A percentile compares a stretch with the other conserved stretches of the same genome.
Evolutionary conservation across 2,113 vertebrate species (phyloP).

Genomic region (Melozone crissalis): DNA sequence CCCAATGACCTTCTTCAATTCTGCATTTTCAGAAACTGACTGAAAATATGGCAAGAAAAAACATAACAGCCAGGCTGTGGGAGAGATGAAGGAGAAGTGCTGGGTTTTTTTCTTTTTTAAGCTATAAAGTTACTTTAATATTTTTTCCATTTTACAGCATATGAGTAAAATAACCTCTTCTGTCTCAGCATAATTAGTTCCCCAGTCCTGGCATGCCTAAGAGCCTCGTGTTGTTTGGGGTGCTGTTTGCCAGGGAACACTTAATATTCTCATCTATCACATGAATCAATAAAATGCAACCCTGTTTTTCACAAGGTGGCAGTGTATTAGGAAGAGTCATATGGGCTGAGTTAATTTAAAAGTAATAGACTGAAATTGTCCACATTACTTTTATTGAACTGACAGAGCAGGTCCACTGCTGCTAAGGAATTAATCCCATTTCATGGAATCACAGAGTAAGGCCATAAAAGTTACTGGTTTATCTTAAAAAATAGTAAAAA

Average conservation of each 20-base stretch:
- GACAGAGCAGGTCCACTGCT: conserved; percentile 18
- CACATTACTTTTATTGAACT: conserved; percentile 65
- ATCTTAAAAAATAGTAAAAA: conserved; percentile 32
- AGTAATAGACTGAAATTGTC: conserved; percentile 71
- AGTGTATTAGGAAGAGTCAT: conserved; percentile 58
- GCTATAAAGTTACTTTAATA: neutral
- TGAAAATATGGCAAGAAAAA: neutral
- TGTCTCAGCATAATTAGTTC: conserved; percentile 31
- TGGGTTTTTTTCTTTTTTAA: neutral
- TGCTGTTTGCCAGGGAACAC: conserved; percentile 17
- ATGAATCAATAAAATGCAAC: conserved; percentile 46
- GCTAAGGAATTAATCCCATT: conserved; percentile 39
- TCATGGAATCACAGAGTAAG: neutral
- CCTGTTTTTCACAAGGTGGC: conserved; percentile 60
- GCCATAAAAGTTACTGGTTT: conserved; percentile 1
- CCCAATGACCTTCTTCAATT: neutral
- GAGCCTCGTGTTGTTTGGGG: conserved; percentile 13
- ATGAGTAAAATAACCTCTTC: neutral
- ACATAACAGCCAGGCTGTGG: neutral
- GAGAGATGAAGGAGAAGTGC: neutral
- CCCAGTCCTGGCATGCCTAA: neutral
- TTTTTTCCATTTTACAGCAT: neutral
- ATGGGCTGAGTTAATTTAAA: conserved; percentile 71
- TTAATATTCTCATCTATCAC: conserved; percentile 70
- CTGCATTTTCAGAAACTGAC: neutral